A percentile compares a stretch with the other conserved stretches of the same genome.
These are phyloP conservation scores for Mimas tiliae DNA, from an alignment of 2,888 invertebrate species.

Conservation along the genomic window DNA sequence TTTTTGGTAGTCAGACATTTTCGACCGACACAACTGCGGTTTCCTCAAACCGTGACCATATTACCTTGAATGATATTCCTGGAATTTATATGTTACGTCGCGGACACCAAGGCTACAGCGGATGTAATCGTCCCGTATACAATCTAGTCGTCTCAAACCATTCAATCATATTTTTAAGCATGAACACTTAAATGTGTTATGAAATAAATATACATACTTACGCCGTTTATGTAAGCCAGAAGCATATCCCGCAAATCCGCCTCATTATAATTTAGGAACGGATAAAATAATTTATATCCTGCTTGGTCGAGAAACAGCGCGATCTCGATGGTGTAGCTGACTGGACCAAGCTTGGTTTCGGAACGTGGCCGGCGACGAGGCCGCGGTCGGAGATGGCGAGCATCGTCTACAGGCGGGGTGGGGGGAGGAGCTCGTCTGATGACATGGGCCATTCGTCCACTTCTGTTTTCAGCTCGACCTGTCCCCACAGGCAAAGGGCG, in stretches of 20 bases:
- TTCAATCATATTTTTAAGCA: too few species aligned
- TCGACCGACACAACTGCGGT: too few species aligned
- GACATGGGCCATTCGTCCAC: slow-evolving; percentile 81
- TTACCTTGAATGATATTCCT: too few species aligned
- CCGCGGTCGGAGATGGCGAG: slow-evolving; percentile 60
- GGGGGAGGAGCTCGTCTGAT: slow-evolving; percentile 83
- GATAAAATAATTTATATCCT: slow-evolving; percentile 88
- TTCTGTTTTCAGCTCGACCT: slow-evolving; percentile 66
- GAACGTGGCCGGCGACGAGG: slow-evolving; percentile 61
- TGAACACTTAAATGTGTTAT: too few species aligned
- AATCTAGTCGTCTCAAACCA: too few species aligned
- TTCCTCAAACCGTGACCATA: too few species aligned
- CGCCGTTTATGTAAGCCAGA: slow-evolving; percentile 91
- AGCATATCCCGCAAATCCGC: slow-evolving; percentile 89
- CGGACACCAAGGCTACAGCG: too few species aligned
- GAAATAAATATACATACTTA: slow-evolving; percentile 59
- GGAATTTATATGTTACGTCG: too few species aligned
- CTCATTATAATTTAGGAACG: slow-evolving; percentile 87
- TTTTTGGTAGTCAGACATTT: too few species aligned
- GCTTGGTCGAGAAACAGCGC: slow-evolving; percentile 91
- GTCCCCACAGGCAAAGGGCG: slow-evolving; percentile 83
- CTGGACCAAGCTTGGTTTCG: slow-evolving; percentile 53
- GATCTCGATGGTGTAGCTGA: slow-evolving; percentile 87
- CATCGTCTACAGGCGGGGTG: slow-evolving; percentile 73
- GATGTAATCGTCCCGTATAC: too few species aligned